phyloP scores from a whole-genome alignment of 2,797 vertebrate species.

The Hapalemur alaotrensis region DNA sequence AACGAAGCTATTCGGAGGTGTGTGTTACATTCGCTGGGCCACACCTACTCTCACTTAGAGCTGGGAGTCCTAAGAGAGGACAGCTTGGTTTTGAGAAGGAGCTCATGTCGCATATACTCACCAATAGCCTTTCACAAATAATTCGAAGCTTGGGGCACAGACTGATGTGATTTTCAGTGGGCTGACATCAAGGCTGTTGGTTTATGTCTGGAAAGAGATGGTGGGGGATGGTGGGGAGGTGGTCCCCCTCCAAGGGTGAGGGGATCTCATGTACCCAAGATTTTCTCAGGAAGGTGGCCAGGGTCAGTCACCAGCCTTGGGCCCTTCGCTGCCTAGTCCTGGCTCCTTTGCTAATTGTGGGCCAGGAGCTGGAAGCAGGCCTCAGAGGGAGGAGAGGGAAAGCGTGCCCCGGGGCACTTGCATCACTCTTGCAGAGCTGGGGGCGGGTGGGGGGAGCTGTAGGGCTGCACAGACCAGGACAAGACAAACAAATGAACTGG shows the following conservation, averaged over 20 bases:
- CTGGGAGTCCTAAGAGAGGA: neutral
- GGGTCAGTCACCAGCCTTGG: neutral
- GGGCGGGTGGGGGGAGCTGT: accelerated
- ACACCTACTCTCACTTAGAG: neutral
- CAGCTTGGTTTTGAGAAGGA: neutral
- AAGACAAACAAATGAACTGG: neutral
- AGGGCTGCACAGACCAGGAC: neutral
- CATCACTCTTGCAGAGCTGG: neutral
- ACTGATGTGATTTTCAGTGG: neutral
- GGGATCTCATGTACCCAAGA: neutral
- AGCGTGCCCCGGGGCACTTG: neutral
- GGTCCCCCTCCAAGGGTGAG: neutral
- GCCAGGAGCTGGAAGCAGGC: neutral
- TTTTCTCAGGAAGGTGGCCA: neutral
- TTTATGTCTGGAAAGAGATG: neutral
- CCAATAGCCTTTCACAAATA: neutral
- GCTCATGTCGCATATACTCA: neutral
- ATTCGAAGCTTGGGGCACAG: neutral
- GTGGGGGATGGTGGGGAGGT: neutral
- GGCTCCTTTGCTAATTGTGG: neutral
- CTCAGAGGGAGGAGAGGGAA: neutral
- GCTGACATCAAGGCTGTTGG: neutral
- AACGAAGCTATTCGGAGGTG: neutral
- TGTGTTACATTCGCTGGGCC: slow-evolving; percentile 10
- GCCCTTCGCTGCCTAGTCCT: neutral